A percentile compares a stretch with the other conserved stretches of the same genome.
These are phyloP conservation scores for Volucella inflata DNA, from an alignment of 2,888 invertebrate species.

Conservation along the genomic window DNA sequence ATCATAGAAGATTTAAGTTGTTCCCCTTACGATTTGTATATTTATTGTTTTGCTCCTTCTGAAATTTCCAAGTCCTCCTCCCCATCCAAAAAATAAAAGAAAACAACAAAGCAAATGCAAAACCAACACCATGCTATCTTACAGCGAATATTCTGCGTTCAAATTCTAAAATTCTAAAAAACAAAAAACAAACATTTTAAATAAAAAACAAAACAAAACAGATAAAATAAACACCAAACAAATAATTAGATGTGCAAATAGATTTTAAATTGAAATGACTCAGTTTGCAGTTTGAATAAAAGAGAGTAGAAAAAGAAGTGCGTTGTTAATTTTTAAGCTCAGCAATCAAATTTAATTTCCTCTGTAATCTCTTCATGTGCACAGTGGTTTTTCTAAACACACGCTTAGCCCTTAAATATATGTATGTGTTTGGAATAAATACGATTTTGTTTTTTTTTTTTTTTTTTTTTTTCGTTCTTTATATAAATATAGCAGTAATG, in stretches of 20 bases:
- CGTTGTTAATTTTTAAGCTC: not conserved
- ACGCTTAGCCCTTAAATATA: slow-evolving; percentile 41
- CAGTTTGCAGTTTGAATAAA: not conserved
- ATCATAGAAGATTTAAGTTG: slow-evolving; percentile 32
- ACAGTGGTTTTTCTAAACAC: slow-evolving; percentile 39
- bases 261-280: not conserved
- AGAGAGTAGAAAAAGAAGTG: slow-evolving; percentile 13
- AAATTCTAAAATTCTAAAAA: slow-evolving; percentile 21
- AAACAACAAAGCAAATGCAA: slow-evolving; percentile 6
- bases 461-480: slow-evolving; percentile 25
- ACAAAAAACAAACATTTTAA: slow-evolving; percentile 37
- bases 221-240: too few relatives aligned
- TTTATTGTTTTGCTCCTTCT: slow-evolving; percentile 38
- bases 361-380: slow-evolving; percentile 56
- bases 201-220: not conserved
- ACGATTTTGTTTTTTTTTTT: slow-evolving; percentile 42
- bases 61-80: slow-evolving; percentile 18
- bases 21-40: slow-evolving; percentile 30
- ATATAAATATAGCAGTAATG: slow-evolving; percentile 69
- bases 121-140: slow-evolving; percentile 4
- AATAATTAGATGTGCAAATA: slow-evolving; percentile 3
- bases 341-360: slow-evolving; percentile 23
- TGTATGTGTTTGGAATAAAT: slow-evolving; percentile 50
- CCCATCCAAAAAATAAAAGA: slow-evolving; percentile 8
- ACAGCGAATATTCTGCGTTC: slow-evolving; percentile 14